phyloP scores from a whole-genome alignment of 2,113 vertebrate species.

The Acrocephalus arundinaceus region DNA sequence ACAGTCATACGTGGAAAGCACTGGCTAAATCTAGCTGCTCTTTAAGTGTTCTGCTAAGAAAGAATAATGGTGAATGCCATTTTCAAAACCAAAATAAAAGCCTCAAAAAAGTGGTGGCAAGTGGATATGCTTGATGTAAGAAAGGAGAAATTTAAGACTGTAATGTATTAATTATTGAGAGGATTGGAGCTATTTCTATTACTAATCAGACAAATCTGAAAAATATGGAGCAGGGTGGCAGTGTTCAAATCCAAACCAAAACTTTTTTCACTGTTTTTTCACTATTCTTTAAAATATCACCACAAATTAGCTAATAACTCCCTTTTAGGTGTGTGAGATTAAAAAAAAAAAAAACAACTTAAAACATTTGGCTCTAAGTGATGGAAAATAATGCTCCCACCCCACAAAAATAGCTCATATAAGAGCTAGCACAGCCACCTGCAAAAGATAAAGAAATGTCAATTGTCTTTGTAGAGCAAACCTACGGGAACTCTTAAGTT shows the following conservation, averaged over 20 bases:
- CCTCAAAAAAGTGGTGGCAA: background rate
- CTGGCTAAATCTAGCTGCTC: background rate
- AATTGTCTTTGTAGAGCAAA: background rate
- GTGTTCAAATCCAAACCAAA: background rate
- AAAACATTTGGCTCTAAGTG: background rate
- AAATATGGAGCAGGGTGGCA: background rate
- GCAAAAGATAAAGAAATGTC: background rate
- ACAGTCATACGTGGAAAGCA: background rate
- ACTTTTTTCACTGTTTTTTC: background rate
- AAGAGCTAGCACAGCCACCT: background rate
- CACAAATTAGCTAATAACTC: background rate
- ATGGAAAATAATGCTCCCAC: background rate
- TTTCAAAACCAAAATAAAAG: background rate
- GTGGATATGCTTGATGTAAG: background rate
- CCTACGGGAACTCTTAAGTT: background rate
- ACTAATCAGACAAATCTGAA: background rate
- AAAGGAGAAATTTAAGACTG: background rate
- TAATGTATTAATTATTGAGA: background rate
- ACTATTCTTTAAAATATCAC: background rate
- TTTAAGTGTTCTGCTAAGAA: background rate
- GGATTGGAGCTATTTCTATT: background rate
- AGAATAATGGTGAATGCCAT: background rate
- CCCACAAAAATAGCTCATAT: background rate
- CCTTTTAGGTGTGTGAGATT: background rate
- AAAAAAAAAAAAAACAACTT: background rate